Conservation (phyloP, 2,797 vertebrate species). For the Clamator glandarius region DNA sequence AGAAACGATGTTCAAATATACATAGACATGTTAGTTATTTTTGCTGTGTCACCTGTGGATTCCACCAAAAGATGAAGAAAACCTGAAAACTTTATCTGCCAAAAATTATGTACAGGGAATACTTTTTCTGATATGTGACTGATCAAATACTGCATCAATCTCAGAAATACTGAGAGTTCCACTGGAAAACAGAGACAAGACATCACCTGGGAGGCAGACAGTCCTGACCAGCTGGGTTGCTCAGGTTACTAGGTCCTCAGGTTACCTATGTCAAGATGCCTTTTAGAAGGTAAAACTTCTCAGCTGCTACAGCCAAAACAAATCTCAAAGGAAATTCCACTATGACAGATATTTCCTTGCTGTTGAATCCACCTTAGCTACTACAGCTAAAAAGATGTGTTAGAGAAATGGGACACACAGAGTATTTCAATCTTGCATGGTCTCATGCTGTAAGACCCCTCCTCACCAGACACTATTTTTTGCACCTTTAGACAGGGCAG, state of each 20-base stretch:
- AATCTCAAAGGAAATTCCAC: background rate
- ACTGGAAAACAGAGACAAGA: background rate
- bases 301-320: background rate
- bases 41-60: background rate
- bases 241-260: background rate
- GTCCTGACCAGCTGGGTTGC: background rate
- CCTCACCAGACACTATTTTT: background rate
- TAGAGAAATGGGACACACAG: background rate
- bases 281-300: background rate
- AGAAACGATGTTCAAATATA: background rate
- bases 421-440: background rate
- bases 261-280: background rate
- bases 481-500: background rate
- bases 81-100: slow-evolving; percentile 8
- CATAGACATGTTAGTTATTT: background rate
- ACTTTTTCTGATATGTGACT: background rate
- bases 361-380: background rate
- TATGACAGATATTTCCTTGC: background rate
- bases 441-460: background rate
- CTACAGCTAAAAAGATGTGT: background rate
- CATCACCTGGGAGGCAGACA: background rate
- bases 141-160: background rate
- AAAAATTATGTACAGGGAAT: background rate
- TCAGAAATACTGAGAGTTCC: background rate
- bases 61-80: background rate